phyloP scores from a whole-genome alignment of 2,888 invertebrate genomes.

The Schizaphis graminum region DNA sequence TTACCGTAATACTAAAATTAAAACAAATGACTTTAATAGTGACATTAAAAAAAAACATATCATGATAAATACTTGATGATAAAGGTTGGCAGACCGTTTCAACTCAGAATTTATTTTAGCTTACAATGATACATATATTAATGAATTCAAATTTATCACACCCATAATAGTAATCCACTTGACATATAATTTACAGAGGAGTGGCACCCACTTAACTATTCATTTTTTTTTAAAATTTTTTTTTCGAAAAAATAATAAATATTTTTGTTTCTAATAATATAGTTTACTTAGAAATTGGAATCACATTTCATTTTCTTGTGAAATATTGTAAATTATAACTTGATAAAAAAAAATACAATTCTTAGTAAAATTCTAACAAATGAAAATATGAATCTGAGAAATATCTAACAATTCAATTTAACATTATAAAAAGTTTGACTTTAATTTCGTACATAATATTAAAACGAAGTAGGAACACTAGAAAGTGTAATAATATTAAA shows the following conservation, averaged over 20 bases:
- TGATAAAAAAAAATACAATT: not conserved
- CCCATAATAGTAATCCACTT: too few relatives aligned
- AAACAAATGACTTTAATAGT: too few relatives aligned
- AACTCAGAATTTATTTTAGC: too few relatives aligned
- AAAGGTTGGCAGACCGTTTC: too few relatives aligned
- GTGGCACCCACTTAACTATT: too few relatives aligned
- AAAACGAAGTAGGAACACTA: not conserved
- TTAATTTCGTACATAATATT: not conserved
- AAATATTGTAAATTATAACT: not conserved
- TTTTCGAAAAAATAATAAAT: not conserved
- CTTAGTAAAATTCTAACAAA: not conserved
- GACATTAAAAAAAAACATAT: too few relatives aligned
- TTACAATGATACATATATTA: too few relatives aligned
- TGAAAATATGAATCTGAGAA: not conserved
- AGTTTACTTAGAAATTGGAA: not conserved
- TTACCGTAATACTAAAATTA: too few relatives aligned
- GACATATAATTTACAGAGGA: too few relatives aligned
- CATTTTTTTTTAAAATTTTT: not conserved
- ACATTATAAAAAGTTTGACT: not conserved
- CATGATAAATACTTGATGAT: too few relatives aligned
- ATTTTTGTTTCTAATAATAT: not conserved
- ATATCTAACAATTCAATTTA: not conserved
- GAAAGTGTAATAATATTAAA: not conserved
- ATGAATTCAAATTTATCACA: too few relatives aligned
- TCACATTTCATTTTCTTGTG: not conserved